Evolutionary conservation across 2,797 vertebrate species (phyloP).

Genomic region (Chrysolophus pictus): DNA sequence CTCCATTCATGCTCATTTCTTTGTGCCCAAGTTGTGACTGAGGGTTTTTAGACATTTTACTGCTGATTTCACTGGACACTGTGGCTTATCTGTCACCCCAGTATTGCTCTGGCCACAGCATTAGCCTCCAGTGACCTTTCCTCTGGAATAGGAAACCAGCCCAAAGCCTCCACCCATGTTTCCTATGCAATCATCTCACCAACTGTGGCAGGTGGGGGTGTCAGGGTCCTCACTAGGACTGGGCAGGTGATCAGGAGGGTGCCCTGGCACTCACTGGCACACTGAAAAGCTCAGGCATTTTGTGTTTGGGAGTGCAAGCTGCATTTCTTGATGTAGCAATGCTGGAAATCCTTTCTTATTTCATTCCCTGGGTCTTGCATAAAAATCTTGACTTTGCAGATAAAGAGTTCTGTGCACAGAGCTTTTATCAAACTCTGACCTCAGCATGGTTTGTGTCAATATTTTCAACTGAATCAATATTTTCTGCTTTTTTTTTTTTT

Average conservation of each 20-base stretch:
- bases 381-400: background rate
- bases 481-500: background rate
- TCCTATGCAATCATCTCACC: background rate
- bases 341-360: constrained; percentile 1
- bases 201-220: background rate
- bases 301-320: background rate
- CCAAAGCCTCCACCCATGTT: accelerated
- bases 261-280: background rate
- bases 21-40: background rate
- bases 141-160: background rate
- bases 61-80: accelerated
- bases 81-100: background rate
- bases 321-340: background rate
- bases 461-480: constrained; percentile 43
- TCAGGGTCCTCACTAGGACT: background rate
- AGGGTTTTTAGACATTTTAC: background rate
- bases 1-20: background rate
- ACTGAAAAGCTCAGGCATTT: background rate
- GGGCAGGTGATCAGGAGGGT: background rate
- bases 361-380: background rate
- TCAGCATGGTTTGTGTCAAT: constrained; percentile 5
- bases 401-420: background rate
- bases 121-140: background rate
- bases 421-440: constrained; percentile 6
- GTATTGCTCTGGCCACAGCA: background rate